These are phyloP conservation scores for Caradrina kadenii DNA, from an alignment of 2,888 invertebrate species.

Conservation along the genomic window DNA sequence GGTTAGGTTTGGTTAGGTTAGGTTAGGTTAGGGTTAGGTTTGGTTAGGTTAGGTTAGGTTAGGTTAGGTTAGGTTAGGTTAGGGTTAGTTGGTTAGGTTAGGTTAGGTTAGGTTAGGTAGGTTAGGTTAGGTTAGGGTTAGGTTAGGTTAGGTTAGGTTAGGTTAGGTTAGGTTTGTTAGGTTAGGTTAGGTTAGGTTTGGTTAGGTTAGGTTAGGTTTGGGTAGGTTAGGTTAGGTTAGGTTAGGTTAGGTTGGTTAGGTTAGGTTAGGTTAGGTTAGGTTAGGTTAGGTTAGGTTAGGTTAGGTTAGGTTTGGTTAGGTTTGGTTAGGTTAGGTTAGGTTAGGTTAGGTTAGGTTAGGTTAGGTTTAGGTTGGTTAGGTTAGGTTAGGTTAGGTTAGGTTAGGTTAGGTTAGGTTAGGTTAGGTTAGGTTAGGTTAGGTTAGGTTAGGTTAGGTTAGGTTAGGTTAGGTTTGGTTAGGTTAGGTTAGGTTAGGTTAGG, in stretches of 20 bases:
- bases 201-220: conserved; percentile 58
- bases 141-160: conserved; percentile 53
- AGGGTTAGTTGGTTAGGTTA: conserved; percentile 60
- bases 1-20: conserved; percentile 54
- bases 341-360: conserved; percentile 50
- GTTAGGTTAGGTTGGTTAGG: conserved; percentile 25
- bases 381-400: conserved; percentile 45
- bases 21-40: conserved; percentile 52
- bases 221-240: conserved; percentile 61
- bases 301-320: conserved; percentile 48
- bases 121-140: conserved; percentile 59
- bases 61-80: conserved; percentile 59
- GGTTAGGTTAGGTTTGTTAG: conserved; percentile 61
- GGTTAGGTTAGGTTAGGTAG: conserved; percentile 46
- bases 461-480: conserved; percentile 57
- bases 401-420: conserved; percentile 33
- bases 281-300: conserved; percentile 50
- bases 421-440: conserved; percentile 53
- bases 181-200: conserved; percentile 60
- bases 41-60: conserved; percentile 62
- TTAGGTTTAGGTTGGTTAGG: conserved; percentile 47
- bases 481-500: conserved; percentile 51
- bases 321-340: conserved; percentile 46
- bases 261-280: conserved; percentile 32
- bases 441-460: conserved; percentile 54